Evolutionary conservation across 2,797 vertebrate genomes (phyloP).

Genomic region (Sebastolobus alascanus): DNA sequence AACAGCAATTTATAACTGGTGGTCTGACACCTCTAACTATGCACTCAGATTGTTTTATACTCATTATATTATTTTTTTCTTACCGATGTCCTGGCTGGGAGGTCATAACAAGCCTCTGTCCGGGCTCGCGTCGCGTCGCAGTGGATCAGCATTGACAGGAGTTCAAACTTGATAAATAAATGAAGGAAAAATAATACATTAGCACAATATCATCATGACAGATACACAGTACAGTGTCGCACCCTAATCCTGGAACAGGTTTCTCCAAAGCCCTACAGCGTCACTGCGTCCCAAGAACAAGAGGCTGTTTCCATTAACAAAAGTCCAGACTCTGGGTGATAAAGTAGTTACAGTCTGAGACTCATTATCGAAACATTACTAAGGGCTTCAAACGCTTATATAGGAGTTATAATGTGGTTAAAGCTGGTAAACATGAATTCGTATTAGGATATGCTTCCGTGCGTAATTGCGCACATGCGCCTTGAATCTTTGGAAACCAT

Average conservation of each 20-base stretch:
- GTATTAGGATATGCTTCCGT: background rate
- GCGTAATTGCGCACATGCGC: slow-evolving; percentile 11
- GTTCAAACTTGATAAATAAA: slow-evolving; percentile 86
- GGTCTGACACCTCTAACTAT: background rate
- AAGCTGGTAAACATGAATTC: background rate
- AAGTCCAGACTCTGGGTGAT: background rate
- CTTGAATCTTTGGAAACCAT: background rate
- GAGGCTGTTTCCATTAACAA: background rate
- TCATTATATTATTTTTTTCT: slow-evolving; percentile 53
- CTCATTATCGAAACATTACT: background rate
- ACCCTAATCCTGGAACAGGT: background rate
- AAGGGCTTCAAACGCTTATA: background rate
- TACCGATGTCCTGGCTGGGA: slow-evolving; percentile 84
- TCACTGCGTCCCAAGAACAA: background rate
- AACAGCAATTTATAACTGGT: background rate
- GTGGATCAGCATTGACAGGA: slow-evolving; percentile 93
- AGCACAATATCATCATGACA: background rate
- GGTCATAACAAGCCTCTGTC: slow-evolving; percentile 85
- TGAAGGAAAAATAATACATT: background rate
- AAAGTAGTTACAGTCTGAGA: background rate
- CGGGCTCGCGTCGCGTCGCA: slow-evolving; percentile 87
- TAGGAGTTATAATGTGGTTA: background rate
- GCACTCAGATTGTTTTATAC: background rate
- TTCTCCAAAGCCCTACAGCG: background rate
- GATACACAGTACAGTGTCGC: no score